Evolutionary conservation across 2,888 invertebrate species (phyloP).

Genomic region (Slavum lentiscoides): DNA sequence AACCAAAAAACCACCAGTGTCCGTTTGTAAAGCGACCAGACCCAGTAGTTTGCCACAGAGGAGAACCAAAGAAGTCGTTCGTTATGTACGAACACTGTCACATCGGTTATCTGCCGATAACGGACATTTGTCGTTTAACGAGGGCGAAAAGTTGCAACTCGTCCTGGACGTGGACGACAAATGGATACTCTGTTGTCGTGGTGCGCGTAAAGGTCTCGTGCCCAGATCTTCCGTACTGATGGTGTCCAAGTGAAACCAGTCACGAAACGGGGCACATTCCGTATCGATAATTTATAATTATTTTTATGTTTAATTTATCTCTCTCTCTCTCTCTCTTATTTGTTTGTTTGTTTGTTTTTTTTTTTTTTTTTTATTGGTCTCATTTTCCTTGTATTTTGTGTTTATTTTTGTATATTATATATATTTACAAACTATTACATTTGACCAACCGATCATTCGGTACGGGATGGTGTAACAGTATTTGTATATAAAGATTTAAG

Average conservation of each 20-base stretch:
- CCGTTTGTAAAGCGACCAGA: slow-evolving; percentile 60
- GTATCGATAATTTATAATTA: slow-evolving; percentile 21
- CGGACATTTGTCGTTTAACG: slow-evolving; percentile 76
- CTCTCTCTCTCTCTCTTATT: slow-evolving; percentile 8
- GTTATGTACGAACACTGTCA: slow-evolving; percentile 74
- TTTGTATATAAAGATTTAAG: slow-evolving; percentile 21
- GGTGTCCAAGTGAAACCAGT: slow-evolving; percentile 37
- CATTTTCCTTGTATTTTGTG: slow-evolving; percentile 50
- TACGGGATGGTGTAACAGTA: neutral
- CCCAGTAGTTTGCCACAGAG: slow-evolving; percentile 75
- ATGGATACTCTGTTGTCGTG: slow-evolving; percentile 75
- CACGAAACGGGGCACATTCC: slow-evolving; percentile 31
- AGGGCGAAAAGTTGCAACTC: slow-evolving; percentile 73
- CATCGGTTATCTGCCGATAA: slow-evolving; percentile 77
- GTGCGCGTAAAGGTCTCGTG: slow-evolving; percentile 76
- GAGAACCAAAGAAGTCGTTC: slow-evolving; percentile 56
- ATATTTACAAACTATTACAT: slow-evolving; percentile 23
- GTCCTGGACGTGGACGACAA: slow-evolving; percentile 77
- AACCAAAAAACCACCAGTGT: slow-evolving; percentile 53
- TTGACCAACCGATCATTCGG: neutral
- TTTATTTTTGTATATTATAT: slow-evolving; percentile 42
- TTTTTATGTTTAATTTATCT: slow-evolving; percentile 6
- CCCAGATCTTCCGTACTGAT: slow-evolving; percentile 69
- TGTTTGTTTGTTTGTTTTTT: slow-evolving; percentile 13
- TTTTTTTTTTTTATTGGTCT: slow-evolving; percentile 44